phyloP scores from a whole-genome alignment of 2,113 vertebrate genomes.

The Conger conger region DNA sequence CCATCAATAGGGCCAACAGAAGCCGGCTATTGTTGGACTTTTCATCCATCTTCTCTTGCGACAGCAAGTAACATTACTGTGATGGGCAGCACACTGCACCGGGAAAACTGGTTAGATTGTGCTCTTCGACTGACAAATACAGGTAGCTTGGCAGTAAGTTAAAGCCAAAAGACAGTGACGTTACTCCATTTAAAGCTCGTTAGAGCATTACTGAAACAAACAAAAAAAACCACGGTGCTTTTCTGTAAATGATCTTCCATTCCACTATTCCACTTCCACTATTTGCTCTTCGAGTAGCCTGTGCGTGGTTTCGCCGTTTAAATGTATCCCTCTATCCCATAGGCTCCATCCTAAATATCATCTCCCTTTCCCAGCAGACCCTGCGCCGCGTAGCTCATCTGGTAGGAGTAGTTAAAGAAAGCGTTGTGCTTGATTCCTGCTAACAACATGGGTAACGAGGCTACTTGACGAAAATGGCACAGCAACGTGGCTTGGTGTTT shows the following conservation, averaged over 20 bases:
- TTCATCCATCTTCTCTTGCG: constrained; percentile 86
- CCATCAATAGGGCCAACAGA: constrained; percentile 83
- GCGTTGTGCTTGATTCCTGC: no score
- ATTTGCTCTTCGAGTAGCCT: no score
- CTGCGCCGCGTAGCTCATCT: not conserved
- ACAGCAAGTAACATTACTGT: constrained; percentile 65
- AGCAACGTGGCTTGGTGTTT: no score
- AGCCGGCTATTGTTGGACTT: constrained; percentile 81
- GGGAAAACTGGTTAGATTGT: not conserved
- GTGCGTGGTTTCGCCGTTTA: no score
- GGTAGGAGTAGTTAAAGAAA: no score
- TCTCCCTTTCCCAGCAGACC: not conserved
- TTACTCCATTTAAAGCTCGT: not conserved
- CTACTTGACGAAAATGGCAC: no score
- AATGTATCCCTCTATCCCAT: not conserved
- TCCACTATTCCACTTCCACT: no score
- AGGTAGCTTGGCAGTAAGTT: not conserved
- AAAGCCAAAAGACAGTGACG: not conserved
- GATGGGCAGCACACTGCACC: constrained; percentile 39
- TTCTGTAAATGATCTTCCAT: no score
- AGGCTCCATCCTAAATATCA: not conserved
- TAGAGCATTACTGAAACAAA: not conserved
- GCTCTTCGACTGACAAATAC: not conserved
- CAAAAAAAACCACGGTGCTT: not conserved
- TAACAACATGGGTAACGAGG: no score